Conservation (phyloP, 2,113 vertebrate genomes). For the Anhinga rufa region DNA sequence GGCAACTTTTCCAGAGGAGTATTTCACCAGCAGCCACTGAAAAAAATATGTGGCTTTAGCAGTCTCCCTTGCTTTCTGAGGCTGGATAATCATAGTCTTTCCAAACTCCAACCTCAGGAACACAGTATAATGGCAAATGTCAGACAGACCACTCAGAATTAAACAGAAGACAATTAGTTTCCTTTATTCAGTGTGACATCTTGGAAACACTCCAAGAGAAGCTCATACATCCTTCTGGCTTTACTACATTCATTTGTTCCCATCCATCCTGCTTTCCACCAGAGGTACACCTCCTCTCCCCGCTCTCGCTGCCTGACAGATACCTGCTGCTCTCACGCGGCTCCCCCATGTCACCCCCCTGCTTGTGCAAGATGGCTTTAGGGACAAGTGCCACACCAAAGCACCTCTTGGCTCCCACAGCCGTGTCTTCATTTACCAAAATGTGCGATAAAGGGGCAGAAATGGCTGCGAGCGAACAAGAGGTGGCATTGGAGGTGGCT, state of each 20-base stretch:
- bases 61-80: background rate
- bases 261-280: background rate
- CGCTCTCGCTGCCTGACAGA: background rate
- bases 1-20: background rate
- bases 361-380: background rate
- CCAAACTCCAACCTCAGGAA: conserved; percentile 13
- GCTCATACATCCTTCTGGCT: background rate
- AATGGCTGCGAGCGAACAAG: background rate
- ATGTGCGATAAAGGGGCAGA: background rate
- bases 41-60: conserved; percentile 4
- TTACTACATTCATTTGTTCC: background rate
- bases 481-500: background rate
- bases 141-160: conserved; percentile 19
- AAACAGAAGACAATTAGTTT: background rate
- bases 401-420: background rate
- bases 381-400: background rate
- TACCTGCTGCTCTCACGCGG: background rate
- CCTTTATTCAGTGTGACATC: background rate
- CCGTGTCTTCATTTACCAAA: background rate
- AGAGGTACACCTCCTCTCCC: background rate
- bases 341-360: background rate
- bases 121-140: conserved; percentile 3
- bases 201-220: conserved; percentile 28
- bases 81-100: background rate
- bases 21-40: background rate